Base-by-base conservation (phyloP, 2,888 invertebrate species). In the Tuberolachnus salignus region DNA sequence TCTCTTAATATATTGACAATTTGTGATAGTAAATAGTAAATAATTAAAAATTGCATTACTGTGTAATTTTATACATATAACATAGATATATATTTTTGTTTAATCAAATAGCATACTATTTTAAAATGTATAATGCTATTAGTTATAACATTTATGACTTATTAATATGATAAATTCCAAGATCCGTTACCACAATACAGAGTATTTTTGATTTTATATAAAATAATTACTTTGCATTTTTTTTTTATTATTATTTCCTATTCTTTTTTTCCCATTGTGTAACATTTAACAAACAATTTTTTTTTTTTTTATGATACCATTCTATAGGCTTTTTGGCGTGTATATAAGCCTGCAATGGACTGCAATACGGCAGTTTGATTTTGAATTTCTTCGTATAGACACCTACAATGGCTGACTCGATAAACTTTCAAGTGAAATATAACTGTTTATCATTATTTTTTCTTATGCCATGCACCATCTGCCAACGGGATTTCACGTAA, bases 191-290 rank as follows among this genome's bases (percentile, higher is more conserved):
- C 46, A 57, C 19, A 26, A 67, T 16, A 26, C 55, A 66, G n/a
- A 75, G 23, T 67, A 75, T 67, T 46, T 75, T 75, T 75, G 11
- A 75, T 75, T 44, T 55, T 66, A n/a, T 57, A 57, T 57, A 66
- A 49, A 21, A 49, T 19, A 51, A 34, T 34, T 49, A 26, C 11
- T n/a, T 51, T 26, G 10, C 1, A 13, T 67, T 67, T 26, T n/a
- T 23, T 13, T 13, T 19, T 13, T n/a, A 26, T 67, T 34, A 11
- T n/a, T 42, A 61, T 1, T 46, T 66, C 1, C 66, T 34, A 46
- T 49, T 23, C 1, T 1, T 49, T 66, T 49, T 46, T 23, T 16
- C 16, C 34, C 34, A 34, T 34, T 34, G 34, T 34, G 34, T 34
- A 34, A n/a, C n/a, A n/a, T n/a, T n/a, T n/a, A n/a, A n/a, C n/a